Conservation (phyloP, 2,797 vertebrate genomes). For the Nyctalus aviator region DNA sequence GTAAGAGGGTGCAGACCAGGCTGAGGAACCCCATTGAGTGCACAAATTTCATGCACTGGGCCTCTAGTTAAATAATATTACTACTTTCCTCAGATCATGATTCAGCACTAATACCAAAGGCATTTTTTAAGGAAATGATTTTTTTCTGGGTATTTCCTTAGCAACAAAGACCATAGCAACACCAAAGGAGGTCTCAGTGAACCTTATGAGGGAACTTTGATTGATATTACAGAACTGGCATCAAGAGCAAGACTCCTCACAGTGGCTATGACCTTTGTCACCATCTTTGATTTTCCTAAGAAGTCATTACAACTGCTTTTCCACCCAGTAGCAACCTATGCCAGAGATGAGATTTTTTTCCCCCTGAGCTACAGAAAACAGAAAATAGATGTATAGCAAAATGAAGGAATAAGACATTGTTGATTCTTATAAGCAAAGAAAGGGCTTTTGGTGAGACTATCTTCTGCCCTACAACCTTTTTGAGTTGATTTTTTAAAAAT, state of each 20-base stretch:
- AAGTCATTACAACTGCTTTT: slow-evolving; percentile 49
- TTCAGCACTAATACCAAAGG: not conserved
- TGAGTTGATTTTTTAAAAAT: not conserved
- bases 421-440: not conserved
- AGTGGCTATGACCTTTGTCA: slow-evolving; percentile 36
- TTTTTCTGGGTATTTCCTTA: slow-evolving; percentile 43
- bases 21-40: too few relatives aligned
- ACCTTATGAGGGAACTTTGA: not conserved
- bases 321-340: slow-evolving; percentile 27
- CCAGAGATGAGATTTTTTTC: not conserved
- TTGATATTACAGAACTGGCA: not conserved
- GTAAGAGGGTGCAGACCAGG: too few relatives aligned
- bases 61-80: not conserved
- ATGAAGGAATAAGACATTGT: not conserved
- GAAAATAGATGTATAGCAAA: slow-evolving; percentile 14
- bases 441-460: too few relatives aligned
- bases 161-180: slow-evolving; percentile 25
- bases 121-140: not conserved
- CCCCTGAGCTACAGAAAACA: not conserved
- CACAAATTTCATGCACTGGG: too few relatives aligned
- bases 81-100: not conserved
- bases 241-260: not conserved
- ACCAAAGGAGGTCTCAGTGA: not conserved
- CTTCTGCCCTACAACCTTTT: not conserved
- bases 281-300: slow-evolving; percentile 22